These are phyloP conservation scores for Buphagus erythrorhynchus DNA, from an alignment of 2,797 vertebrate species.

Conservation along the genomic window DNA sequence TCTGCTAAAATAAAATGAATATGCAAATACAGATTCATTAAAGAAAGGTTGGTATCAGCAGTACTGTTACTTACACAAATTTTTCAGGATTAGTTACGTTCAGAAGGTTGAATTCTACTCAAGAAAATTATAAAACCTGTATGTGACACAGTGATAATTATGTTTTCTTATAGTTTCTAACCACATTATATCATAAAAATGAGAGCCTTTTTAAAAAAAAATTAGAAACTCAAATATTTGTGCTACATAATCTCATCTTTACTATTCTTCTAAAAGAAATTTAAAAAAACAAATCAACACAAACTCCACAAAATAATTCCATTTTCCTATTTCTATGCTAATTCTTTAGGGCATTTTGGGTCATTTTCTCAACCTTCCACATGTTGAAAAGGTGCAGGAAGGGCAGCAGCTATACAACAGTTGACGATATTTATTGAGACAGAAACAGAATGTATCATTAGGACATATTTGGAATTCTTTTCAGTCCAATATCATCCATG, in stretches of 20 bases:
- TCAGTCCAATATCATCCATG: constrained; percentile 6
- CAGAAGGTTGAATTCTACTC: not conserved
- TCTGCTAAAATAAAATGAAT: not conserved
- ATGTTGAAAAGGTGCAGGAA: constrained; percentile 58
- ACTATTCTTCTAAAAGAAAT: not conserved
- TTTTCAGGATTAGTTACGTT: not conserved
- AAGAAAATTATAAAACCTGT: not conserved
- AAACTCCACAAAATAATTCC: not conserved
- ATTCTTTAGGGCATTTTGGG: constrained; percentile 39
- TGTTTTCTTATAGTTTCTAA: not conserved
- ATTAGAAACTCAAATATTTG: not conserved
- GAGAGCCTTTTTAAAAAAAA: fast-evolving
- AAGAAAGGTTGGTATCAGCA: not conserved
- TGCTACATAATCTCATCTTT: not conserved
- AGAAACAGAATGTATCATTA: constrained; percentile 42
- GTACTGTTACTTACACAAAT: not conserved
- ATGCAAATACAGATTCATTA: not conserved
- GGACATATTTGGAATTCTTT: constrained; percentile 13
- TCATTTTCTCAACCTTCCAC: constrained; percentile 43
- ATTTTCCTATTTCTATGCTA: not conserved
- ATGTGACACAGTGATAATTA: not conserved
- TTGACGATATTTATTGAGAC: constrained; percentile 70
- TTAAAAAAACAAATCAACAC: not conserved
- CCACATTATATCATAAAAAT: not conserved
- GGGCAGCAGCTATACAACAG: constrained; percentile 27